phyloP scores from a whole-genome alignment of 1,140 invertebrate species.

The Aphidius gifuensis region DNA sequence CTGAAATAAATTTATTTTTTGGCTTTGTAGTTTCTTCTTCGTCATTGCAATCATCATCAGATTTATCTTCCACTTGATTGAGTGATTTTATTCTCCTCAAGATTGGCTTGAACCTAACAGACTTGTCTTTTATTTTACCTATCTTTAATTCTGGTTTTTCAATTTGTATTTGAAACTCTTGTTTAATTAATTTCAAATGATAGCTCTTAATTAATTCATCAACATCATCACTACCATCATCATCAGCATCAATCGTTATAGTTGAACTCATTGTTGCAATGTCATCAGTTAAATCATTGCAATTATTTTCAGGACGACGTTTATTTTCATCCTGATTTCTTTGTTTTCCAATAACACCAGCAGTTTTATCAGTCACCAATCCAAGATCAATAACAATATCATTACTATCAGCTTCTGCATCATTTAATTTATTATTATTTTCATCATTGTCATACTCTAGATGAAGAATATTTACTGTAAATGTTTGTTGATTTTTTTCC shows the following conservation, averaged over 20 bases:
- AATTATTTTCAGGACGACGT: conserved; percentile 8
- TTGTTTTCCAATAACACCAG: not conserved
- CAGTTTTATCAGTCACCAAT: not conserved
- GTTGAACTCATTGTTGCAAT: not conserved
- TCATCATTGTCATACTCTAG: conserved; percentile 29
- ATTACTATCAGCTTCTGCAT: conserved; percentile 14
- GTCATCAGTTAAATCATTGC: not conserved
- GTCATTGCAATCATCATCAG: not conserved
- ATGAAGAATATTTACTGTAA: conserved; percentile 28
- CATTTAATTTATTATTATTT: conserved; percentile 26
- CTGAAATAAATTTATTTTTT: not conserved
- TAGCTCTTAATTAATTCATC: not conserved
- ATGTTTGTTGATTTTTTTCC: conserved; percentile 10
- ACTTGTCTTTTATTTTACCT: too few species aligned
- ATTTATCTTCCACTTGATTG: not conserved
- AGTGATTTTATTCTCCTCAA: conserved; percentile 16
- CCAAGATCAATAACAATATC: conserved; percentile 22
- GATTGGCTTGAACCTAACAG: conserved; percentile 1
- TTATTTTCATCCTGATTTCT: not conserved
- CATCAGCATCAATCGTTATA: not conserved
- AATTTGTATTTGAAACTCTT: too few species aligned
- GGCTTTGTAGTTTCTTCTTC: not conserved
- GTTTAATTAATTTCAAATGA: too few species aligned
- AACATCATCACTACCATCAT: not conserved
- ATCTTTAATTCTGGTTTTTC: too few species aligned